phyloP scores from a whole-genome alignment of 2,888 invertebrate genomes.

The Calameuta filiformis region DNA sequence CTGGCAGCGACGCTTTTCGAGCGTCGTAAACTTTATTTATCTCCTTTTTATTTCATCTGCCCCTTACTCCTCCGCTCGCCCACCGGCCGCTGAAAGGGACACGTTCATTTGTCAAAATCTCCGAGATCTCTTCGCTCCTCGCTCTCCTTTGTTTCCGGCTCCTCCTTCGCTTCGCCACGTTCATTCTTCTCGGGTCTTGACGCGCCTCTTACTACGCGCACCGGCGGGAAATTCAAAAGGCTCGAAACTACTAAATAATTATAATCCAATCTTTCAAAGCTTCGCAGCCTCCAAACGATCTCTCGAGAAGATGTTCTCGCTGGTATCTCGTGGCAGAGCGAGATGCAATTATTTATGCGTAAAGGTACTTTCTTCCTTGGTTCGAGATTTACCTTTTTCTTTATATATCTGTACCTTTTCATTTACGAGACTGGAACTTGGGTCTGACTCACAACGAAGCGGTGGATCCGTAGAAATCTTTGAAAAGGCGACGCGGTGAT shows the following conservation, averaged over 20 bases:
- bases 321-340: too few species aligned
- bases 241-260: not conserved
- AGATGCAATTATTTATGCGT: too few species aligned
- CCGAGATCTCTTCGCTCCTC: too few species aligned
- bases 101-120: constrained; percentile 38
- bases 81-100: constrained; percentile 13
- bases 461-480: too few species aligned
- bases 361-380: too few species aligned
- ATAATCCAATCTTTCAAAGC: constrained; percentile 1
- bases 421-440: too few species aligned
- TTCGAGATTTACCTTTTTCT: too few species aligned
- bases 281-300: too few species aligned
- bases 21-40: not conserved
- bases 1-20: too few species aligned
- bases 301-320: too few species aligned
- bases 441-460: too few species aligned
- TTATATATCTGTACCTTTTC: too few species aligned
- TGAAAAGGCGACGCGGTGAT: not conserved
- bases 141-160: not conserved
- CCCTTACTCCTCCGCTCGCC: constrained; percentile 12
- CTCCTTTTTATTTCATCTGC: constrained; percentile 2
- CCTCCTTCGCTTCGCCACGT: constrained; percentile 2
- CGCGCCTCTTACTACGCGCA: not conserved
- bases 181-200: not conserved
- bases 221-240: not conserved